Evolutionary conservation across 2,113 vertebrate genomes (phyloP), one percentile per base, ranked within the genome.

Genomic region (Nothocercus julius): DNA sequence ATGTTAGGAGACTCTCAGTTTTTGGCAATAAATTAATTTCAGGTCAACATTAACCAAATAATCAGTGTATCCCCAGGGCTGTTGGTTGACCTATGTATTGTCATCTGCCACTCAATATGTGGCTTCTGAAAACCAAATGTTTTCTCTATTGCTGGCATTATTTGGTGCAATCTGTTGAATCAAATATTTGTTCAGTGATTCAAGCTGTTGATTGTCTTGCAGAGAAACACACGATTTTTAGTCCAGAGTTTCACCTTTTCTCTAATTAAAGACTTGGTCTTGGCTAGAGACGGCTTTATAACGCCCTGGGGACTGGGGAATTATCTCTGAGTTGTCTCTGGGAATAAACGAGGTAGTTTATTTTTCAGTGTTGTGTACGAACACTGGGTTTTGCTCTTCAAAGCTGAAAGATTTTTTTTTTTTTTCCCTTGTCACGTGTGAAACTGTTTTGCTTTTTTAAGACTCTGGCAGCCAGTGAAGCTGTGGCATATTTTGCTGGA

Each of bases 401-500:
- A 34, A 85, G 53, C 51, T 51, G 47, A 73, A 81, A 64, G 3
- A 15, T 19, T 66, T 62, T 91, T 45, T 83, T 68, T 70, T 18
- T 64, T 61, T 92, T 45, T 83, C 63, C 63, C 47, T n/a, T 75
- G 58, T 73, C 40, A 78, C 73, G 92, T 47, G 44, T 82, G 51
- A 92, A 93, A 67, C 36, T 85, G 8, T 62, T 93, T 73, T 93
- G 34, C 9, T 28, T 90, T 86, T 94, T 92, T 85, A 82, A 63
- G 51, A 85, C 49, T 76, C 58, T 79, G 79, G 78, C 87, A 93
- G 51, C 17, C 62, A 64, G 32, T 77, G 38, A 82, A 86, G 68
- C 70, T 89, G 73, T 83, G 78, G 53, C 62, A 27, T 68, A 87
- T 96, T 95, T 96, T 94, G 42, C 91, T 85, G 75, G 82, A 93